phyloP scores from a whole-genome alignment of 2,797 vertebrate genomes.

The Eremophila alpestris region DNA sequence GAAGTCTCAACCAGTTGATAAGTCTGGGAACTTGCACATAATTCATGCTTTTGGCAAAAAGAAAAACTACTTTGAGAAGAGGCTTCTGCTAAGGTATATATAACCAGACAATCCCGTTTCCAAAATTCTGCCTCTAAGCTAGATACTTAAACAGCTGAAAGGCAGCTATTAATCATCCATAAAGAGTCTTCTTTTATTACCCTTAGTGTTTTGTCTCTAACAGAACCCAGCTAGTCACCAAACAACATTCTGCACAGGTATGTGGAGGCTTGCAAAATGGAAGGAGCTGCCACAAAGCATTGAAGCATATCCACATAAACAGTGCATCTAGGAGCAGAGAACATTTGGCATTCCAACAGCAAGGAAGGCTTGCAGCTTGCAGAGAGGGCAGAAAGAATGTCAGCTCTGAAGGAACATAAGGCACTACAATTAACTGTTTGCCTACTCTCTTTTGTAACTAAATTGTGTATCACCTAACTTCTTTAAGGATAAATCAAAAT shows the following conservation, averaged over 20 bases:
- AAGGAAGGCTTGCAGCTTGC: not conserved
- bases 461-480: not conserved
- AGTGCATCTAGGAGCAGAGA: not conserved
- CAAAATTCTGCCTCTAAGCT: constrained; percentile 16
- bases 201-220: not conserved
- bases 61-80: not conserved
- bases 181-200: not conserved
- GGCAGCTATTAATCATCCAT: constrained; percentile 11
- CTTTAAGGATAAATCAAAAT: not conserved
- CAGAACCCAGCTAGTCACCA: not conserved
- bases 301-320: not conserved
- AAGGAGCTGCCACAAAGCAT: not conserved
- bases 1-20: not conserved
- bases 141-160: constrained; percentile 27
- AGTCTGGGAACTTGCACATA: not conserved
- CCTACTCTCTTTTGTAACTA: not conserved
- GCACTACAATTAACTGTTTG: not conserved
- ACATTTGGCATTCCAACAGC: not conserved
- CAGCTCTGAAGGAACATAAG: not conserved
- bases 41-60: not conserved
- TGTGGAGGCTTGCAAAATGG: not conserved
- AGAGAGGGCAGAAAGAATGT: not conserved
- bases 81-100: not conserved
- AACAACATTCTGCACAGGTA: not conserved
- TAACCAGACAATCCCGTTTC: constrained; percentile 34